These are phyloP conservation scores for Empidonax alnorum DNA, from an alignment of 2,113 vertebrate genomes.

Conservation along the genomic window DNA sequence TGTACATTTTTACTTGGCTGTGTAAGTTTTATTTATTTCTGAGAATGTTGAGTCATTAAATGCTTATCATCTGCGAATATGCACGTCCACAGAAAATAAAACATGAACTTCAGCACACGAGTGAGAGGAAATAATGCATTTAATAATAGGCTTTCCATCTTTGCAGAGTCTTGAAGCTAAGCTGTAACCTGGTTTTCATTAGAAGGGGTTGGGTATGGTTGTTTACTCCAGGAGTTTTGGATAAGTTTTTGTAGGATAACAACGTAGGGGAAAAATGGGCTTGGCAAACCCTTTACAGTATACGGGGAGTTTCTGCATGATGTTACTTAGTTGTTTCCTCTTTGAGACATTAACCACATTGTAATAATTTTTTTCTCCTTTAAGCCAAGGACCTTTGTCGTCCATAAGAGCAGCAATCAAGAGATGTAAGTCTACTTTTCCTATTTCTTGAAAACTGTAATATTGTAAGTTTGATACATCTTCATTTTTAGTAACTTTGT, in stretches of 20 bases:
- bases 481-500: slow-evolving; percentile 15
- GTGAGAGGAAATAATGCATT: background rate
- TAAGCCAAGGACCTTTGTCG: slow-evolving; percentile 88
- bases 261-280: background rate
- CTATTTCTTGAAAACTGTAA: slow-evolving; percentile 8
- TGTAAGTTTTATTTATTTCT: background rate
- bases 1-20: background rate
- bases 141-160: background rate
- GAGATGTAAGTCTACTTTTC: slow-evolving; percentile 86
- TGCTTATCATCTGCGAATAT: background rate
- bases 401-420: slow-evolving; percentile 91
- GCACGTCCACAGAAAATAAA: background rate
- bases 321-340: background rate
- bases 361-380: slow-evolving; percentile 51
- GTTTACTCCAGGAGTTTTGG: background rate
- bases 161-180: background rate
- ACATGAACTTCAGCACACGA: background rate
- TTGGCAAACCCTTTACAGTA: background rate
- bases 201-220: background rate
- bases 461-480: background rate
- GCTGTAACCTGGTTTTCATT: slow-evolving; percentile 18
- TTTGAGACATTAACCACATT: slow-evolving; percentile 7
- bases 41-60: background rate
- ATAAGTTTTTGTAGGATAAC: slow-evolving; percentile 11
- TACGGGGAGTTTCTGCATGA: background rate